Evolutionary conservation across 2,113 vertebrate species (phyloP).

Genomic region (Ptilonorhynchus violaceus): DNA sequence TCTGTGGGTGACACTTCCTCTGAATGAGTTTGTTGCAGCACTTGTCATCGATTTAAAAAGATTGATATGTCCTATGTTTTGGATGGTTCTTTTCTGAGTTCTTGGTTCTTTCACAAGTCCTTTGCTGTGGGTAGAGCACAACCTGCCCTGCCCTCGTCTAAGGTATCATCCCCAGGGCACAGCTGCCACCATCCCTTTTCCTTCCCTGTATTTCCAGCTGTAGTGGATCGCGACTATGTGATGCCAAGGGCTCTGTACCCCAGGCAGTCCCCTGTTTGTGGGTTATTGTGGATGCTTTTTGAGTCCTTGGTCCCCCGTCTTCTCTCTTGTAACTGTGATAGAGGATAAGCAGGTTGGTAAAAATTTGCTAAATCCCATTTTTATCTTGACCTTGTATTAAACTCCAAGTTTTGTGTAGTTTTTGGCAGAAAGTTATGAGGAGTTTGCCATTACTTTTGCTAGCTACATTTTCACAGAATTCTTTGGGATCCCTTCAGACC

Average conservation of each 20-base stretch:
- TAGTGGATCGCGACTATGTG: not conserved
- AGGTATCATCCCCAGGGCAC: no score
- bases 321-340: not conserved
- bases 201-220: not conserved
- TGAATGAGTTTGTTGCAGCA: not conserved
- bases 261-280: not conserved
- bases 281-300: not conserved
- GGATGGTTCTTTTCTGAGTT: not conserved
- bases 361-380: not conserved
- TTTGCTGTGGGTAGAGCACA: not conserved
- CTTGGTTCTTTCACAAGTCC: no score
- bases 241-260: not conserved
- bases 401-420: not conserved
- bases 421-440: not conserved
- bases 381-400: not conserved
- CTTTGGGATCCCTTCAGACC: not conserved
- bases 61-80: accelerated
- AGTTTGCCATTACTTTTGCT: not conserved
- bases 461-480: not conserved
- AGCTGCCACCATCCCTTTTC: not conserved
- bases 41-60: not conserved
- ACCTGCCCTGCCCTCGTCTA: not conserved
- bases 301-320: not conserved
- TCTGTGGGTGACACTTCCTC: not conserved
- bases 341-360: not conserved